These are phyloP conservation scores for Aelia acuminata DNA, from an alignment of 2,888 invertebrate genomes.

Conservation along the genomic window DNA sequence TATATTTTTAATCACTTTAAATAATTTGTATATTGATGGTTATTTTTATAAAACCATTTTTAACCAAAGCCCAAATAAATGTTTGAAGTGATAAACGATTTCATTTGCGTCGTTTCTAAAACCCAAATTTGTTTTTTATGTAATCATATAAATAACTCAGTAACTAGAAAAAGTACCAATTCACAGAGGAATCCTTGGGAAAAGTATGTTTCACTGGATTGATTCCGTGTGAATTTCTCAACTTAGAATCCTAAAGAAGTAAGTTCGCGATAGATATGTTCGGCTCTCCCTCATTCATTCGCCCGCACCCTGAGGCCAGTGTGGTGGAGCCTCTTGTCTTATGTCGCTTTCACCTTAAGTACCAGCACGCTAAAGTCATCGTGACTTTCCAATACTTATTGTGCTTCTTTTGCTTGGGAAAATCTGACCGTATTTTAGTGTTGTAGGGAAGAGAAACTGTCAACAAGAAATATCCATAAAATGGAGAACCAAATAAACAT, in stretches of 20 bases:
- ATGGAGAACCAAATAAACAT: not conserved
- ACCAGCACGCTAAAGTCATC: not conserved
- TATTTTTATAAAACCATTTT: too few species aligned
- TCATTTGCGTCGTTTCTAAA: too few species aligned
- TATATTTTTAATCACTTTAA: too few species aligned
- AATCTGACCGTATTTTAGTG: not conserved
- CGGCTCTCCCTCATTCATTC: not conserved
- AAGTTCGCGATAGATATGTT: not conserved
- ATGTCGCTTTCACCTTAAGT: slow-evolving; percentile 20
- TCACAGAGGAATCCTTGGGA: not conserved
- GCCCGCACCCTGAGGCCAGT: not conserved
- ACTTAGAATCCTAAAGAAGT: not conserved
- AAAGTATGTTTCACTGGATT: not conserved
- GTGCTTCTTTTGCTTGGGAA: not conserved
- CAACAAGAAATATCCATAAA: not conserved
- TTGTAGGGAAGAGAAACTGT: not conserved
- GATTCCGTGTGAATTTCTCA: not conserved
- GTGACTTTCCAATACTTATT: slow-evolving; percentile 22
- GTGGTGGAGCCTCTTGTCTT: not conserved
- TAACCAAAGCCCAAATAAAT: too few species aligned
- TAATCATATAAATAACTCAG: not conserved
- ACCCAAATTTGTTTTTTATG: too few species aligned
- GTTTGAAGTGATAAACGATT: too few species aligned
- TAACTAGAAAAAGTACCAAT: not conserved
- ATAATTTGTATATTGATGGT: too few species aligned